These are phyloP conservation scores for Gracilinanus agilis DNA, from an alignment of 2,113 vertebrate genomes.

Conservation along the genomic window DNA sequence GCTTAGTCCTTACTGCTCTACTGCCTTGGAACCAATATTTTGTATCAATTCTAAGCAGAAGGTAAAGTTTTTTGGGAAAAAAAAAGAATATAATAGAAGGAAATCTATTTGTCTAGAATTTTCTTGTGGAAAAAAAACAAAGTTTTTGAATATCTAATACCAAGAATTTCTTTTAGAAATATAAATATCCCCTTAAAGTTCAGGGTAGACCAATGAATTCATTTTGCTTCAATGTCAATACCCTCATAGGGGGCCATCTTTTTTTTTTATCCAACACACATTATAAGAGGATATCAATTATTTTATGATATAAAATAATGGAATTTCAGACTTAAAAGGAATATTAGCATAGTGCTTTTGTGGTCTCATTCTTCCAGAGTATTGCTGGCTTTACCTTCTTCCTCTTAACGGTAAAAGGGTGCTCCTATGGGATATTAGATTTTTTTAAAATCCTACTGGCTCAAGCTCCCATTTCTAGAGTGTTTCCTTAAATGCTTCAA, in stretches of 20 bases:
- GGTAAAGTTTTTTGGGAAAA: background rate
- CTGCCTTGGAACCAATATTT: too few species aligned
- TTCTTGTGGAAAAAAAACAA: constrained; percentile 23
- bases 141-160: constrained; percentile 7
- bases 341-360: background rate
- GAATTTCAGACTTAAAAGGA: background rate
- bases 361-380: background rate
- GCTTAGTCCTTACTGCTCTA: too few species aligned
- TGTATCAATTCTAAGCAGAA: too few species aligned
- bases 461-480: background rate
- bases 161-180: constrained; percentile 27
- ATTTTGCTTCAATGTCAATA: background rate
- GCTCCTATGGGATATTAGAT: background rate
- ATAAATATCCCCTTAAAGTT: background rate
- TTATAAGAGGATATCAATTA: background rate
- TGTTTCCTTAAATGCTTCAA: background rate
- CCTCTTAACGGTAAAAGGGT: background rate
- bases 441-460: background rate
- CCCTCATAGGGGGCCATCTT: background rate
- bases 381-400: background rate
- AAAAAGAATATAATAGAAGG: background rate
- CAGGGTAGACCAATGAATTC: background rate
- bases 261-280: background rate
- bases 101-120: constrained; percentile 2
- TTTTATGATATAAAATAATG: background rate